Evolutionary conservation across 2,888 invertebrate species (phyloP), one percentile per base, ranked within the genome.

Genomic region (Melanargia galathea): DNA sequence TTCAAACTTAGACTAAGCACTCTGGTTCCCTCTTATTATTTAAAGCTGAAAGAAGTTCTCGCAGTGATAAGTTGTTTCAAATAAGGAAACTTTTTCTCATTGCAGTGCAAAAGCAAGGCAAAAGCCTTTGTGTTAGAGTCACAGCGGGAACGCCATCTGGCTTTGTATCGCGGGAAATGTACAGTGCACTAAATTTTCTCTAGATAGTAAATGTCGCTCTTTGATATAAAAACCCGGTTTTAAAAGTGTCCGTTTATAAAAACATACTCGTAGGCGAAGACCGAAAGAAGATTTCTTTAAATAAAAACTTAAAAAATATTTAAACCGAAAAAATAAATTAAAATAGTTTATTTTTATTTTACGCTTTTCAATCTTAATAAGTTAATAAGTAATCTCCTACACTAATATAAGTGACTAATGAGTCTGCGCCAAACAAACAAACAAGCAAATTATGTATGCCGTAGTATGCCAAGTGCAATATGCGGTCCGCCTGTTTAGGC

Each of bases 1-100:
- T 16, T 5, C 40, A 35, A 30, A 20, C 13, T 52, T 16, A 24
- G 40, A 16, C 16, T 24, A 3, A 24, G 24, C 4, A 3, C 26
- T 6, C 26, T 11, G 26, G 18, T 55, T 43, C 16, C 38, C 38
- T 38, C 38, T 22, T 38, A 24, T 38, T 26, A 38, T 55, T 55
- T 43, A 43, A 55, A 55, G 40, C 55, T 24, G 16, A 43, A 43
- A 26, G 55, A 11, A 26, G 26, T 16, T 55, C 55, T 11, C 5
- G 24, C 55, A 48, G 57, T 38, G 48, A 54, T 43, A 65, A 65
- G 55, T 59, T 60, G 49, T 55, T 62, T 62, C 49, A 56, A 59
- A 62, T 48, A 59, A 45, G 51, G 22, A 51, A 62, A 62, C 22
- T 62, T 62, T 62, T 65, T 62, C 60, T 62, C 62, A 51, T 60